These are phyloP conservation scores for Xylota sylvarum DNA, from an alignment of 2,888 invertebrate species.

Conservation along the genomic window DNA sequence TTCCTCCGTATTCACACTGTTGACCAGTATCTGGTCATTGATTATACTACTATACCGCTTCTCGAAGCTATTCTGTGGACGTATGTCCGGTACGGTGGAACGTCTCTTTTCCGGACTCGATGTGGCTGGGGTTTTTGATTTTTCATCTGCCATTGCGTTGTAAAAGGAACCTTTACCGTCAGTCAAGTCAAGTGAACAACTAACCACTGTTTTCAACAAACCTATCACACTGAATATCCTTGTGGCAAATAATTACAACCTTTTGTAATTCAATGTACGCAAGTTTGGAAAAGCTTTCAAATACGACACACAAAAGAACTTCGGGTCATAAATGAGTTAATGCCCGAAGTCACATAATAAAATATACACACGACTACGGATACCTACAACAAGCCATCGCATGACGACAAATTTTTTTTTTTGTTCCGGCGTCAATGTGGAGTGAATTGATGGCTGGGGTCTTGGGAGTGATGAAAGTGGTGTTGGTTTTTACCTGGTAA, in stretches of 20 bases:
- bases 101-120: constrained; percentile 71
- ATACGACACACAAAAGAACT: constrained; percentile 23
- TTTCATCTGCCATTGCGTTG: constrained; percentile 48
- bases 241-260: constrained; percentile 48
- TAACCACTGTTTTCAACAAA: too few species aligned
- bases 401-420: constrained; percentile 40
- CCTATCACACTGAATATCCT: constrained; percentile 35
- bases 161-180: constrained; percentile 16
- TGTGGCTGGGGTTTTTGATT: constrained; percentile 22
- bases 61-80: constrained; percentile 84
- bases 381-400: constrained; percentile 29
- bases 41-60: constrained; percentile 84
- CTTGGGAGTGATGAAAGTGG: background rate
- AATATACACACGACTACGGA: constrained; percentile 1
- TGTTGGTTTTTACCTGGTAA: background rate
- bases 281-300: constrained; percentile 70
- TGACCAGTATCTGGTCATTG: constrained; percentile 84
- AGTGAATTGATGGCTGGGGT: background rate
- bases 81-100: constrained; percentile 68
- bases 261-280: constrained; percentile 56
- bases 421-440: constrained; percentile 33
- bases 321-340: constrained; percentile 62
- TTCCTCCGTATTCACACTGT: constrained; percentile 83
- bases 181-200: constrained; percentile 52
- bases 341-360: constrained; percentile 52